Base-by-base conservation (phyloP, 2,113 vertebrate genomes). In the Poecilia latipinna region DNA sequence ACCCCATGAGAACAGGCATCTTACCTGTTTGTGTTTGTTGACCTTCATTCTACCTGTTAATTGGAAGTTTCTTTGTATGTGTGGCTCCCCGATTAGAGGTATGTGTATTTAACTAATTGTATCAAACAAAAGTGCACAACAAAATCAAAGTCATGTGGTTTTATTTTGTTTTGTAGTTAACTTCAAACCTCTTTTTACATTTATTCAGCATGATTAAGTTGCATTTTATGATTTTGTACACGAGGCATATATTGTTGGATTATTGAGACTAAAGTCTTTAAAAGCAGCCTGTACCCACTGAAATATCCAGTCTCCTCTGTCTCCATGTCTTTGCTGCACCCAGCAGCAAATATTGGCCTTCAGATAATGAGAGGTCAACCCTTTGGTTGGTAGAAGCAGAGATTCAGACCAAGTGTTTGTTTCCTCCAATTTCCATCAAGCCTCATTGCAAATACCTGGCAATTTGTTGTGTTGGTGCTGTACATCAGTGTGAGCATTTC, bases 351-450 rank as follows among this genome's bases (percentile, higher is more conserved):
- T 28, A 51, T 61, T 63, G 60, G 65, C 79, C 74, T 37, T 74
- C 69, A 82, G 73, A 76, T 89, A 90, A 90, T 78, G 80, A 89
- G 73, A 72, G 62, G 72, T 65, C 54, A 42, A 61, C 75, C 69
- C 72, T 83, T 80, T 80, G 74, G 65, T 57, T 29, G 33, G 68
- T 48, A 82, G 48, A 48, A 69, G 60, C 65, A 75, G 8, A 72
- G 33, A 73, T n/a, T 88, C 32, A 71, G 79, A 72, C 37, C 37
- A 71, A 71, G 65, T 8, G 7, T 42, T 33, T 63, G 10, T 73
- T 78, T 61, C 35, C 63, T 60, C 68, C 28, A 37, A 65, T 70
- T 66, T 65, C 67, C 11, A 11, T 26, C 22, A 33, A 67, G 28
- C 54, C n/a, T 54, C 13, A 26, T 64, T 29, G 51, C 31, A 74